Evolutionary conservation across 2,888 invertebrate genomes (phyloP).

Genomic region (Tetranychus piercei): DNA sequence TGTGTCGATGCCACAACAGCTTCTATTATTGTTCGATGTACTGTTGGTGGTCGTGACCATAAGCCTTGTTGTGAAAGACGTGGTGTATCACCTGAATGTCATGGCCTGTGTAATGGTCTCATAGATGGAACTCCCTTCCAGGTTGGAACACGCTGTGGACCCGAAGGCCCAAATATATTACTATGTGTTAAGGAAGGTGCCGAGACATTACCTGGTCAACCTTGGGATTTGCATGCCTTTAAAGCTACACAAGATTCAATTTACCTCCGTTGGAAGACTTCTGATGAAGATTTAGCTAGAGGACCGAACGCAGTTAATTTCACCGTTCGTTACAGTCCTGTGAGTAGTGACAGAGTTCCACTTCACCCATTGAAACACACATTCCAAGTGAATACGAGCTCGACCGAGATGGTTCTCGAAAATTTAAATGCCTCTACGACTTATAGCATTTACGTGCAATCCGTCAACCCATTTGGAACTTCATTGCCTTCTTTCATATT

Average conservation of each 20-base stretch:
- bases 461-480: slow-evolving; percentile 54
- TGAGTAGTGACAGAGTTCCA: slow-evolving; percentile 5
- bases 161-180: slow-evolving; percentile 25
- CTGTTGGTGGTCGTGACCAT: slow-evolving; percentile 52
- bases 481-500: slow-evolving; percentile 63
- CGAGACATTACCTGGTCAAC: slow-evolving; percentile 55
- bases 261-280: slow-evolving; percentile 50
- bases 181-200: slow-evolving; percentile 50
- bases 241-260: slow-evolving; percentile 42
- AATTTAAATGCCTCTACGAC: slow-evolving; percentile 47
- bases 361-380: slow-evolving; percentile 21
- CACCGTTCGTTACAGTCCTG: not conserved
- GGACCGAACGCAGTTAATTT: not conserved
- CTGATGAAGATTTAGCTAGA: slow-evolving; percentile 42
- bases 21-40: slow-evolving; percentile 50
- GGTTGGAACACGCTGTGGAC: slow-evolving; percentile 39
- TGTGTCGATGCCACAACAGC: slow-evolving; percentile 45
- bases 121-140: slow-evolving; percentile 38
- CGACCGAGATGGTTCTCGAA: slow-evolving; percentile 34
- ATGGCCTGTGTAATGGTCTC: slow-evolving; percentile 53
- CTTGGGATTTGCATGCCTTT: slow-evolving; percentile 52
- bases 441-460: slow-evolving; percentile 62
- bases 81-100: slow-evolving; percentile 50
- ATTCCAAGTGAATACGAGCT: slow-evolving; percentile 23
- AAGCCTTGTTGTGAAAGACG: slow-evolving; percentile 52